Evolutionary conservation across 35 echinoderm and acorn worm species (phyloP).

Genomic region (Apostichopus japonicus): DNA sequence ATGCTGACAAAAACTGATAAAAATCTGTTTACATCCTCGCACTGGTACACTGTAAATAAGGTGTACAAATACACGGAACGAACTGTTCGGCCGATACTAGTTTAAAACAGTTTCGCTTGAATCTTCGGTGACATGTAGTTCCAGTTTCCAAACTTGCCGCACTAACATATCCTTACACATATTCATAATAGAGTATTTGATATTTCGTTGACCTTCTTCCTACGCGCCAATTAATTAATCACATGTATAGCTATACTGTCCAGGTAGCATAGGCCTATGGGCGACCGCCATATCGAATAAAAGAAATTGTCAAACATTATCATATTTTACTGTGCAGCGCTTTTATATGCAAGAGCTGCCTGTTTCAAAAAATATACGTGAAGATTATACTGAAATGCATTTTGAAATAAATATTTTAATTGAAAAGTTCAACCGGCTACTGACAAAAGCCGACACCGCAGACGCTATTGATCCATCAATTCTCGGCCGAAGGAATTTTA

Average conservation of each 20-base stretch:
- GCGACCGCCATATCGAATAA: not conserved
- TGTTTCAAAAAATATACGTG: not conserved
- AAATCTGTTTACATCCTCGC: no score
- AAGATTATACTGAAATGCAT: not conserved
- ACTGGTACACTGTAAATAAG: no score
- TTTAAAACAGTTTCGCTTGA: no score
- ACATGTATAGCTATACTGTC: not conserved
- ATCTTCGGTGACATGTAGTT: no score
- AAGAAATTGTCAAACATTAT: not conserved
- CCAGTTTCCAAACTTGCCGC: no score
- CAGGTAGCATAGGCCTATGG: not conserved
- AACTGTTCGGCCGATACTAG: no score
- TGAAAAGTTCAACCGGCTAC: slow-evolving; percentile 29
- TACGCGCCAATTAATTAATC: slow-evolving; percentile 14
- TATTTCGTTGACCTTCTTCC: not conserved
- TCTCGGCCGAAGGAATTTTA: slow-evolving; percentile 54
- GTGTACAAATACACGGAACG: no score
- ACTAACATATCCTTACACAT: no score
- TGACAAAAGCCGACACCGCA: slow-evolving; percentile 32
- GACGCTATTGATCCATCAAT: slow-evolving; percentile 42
- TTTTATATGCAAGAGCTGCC: not conserved
- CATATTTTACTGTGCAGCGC: not conserved
- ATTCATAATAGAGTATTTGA: no score
- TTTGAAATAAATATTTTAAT: slow-evolving; percentile 28
- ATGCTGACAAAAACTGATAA: no score